Base-by-base conservation (phyloP, 2,113 vertebrate species). In the Bubalus kerabau region DNA sequence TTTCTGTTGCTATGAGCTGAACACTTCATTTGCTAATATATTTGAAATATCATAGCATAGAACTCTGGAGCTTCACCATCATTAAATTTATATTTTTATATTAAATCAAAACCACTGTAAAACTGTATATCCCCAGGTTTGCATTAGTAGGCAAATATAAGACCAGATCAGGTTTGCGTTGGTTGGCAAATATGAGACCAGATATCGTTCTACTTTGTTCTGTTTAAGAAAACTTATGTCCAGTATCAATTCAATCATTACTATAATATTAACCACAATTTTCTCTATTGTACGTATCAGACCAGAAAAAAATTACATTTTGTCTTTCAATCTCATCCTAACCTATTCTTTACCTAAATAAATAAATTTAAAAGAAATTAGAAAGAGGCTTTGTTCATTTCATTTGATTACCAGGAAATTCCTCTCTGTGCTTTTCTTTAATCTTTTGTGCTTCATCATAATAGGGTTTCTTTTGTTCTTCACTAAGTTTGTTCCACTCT, bases 391-490 rank as follows among this genome's bases (percentile, higher is more conserved):
- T 94, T 94, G 80, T 95, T 96, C 24, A 82, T 95, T 97, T 97
- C n/a, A 80, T 96, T 93, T 84, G 97, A 97, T 98, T 99, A 99
- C 99, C 99, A 96, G 99, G 99, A 98, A 99, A 99, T 94, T 99
- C 98, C 96, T 99, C 98, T 84, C 97, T 98, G 98, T 99, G 99
- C 59, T 98, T 99, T 95, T 97, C 92, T 98, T 99, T 99, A 96
- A 99, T 99, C 98, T 98, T 99, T n/a, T 95, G 95, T 36, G 99
- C 99, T 98, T 99, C 99, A 95, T 99, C 98, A 40, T 98, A 99
- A 95, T 99, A 99, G 0, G 99, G 99, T 97, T 98, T 98, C 98
- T 99, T 99, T 98, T 99, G 99, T 95, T 99, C 99, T 92, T 99
- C 99, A 46, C 98, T 99, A 76, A 99, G 98, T 76, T 99, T 99